A percentile compares a stretch with the other conserved stretches of the same genome.
phyloP scores from a whole-genome alignment of 92 coral and sea anemone species.

The Phymanthus crucifer region DNA sequence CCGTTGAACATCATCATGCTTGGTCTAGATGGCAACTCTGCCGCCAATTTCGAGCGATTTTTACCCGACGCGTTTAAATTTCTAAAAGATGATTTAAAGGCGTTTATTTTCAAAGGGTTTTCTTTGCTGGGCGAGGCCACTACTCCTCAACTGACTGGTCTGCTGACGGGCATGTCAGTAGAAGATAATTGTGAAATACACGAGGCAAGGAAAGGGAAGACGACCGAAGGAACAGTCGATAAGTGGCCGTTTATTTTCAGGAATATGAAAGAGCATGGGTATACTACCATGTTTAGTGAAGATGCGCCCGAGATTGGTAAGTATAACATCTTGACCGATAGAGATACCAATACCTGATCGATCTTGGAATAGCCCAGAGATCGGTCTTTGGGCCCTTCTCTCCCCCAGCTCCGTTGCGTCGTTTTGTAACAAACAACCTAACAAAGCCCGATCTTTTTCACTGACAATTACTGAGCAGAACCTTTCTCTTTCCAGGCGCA shows the following conservation, averaged over 20 bases:
- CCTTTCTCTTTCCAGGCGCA: slow-evolving; percentile 45
- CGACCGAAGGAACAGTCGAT: slow-evolving; percentile 61
- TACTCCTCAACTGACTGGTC: slow-evolving; percentile 73
- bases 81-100: slow-evolving; percentile 59
- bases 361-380: background rate
- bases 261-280: slow-evolving; percentile 65
- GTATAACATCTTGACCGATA: background rate
- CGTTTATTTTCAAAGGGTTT: slow-evolving; percentile 71
- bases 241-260: slow-evolving; percentile 90
- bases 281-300: slow-evolving; percentile 87
- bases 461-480: too few species aligned
- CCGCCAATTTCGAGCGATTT: slow-evolving; percentile 67
- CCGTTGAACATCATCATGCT: slow-evolving; percentile 72
- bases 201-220: slow-evolving; percentile 74
- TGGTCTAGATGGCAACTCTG: slow-evolving; percentile 80
- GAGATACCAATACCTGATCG: background rate
- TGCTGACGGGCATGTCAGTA: slow-evolving; percentile 66
- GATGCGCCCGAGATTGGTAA: slow-evolving; percentile 73
- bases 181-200: slow-evolving; percentile 69
- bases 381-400: too few species aligned
- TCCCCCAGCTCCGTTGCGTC: too few species aligned
- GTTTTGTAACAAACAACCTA: too few species aligned
- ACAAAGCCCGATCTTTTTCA: background rate
- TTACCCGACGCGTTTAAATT: slow-evolving; percentile 56
- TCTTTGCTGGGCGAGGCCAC: slow-evolving; percentile 77